Percentiles rank a stretch among this genome's conserved stretches.
Conservation (phyloP, 2,888 invertebrate genomes). For the Yponomeuta plumbellus region DNA sequence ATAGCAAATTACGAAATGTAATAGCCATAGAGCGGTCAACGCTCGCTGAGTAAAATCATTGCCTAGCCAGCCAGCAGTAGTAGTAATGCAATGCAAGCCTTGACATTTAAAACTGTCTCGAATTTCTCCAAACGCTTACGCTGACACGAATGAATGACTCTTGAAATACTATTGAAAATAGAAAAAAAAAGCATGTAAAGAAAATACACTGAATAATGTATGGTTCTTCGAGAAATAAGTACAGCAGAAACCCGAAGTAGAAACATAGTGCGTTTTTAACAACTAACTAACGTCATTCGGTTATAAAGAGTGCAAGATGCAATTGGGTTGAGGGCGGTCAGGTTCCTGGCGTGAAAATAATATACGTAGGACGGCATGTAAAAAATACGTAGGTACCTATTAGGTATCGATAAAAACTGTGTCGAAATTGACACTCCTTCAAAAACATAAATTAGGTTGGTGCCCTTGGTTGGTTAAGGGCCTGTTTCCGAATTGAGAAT, state of each 20-base stretch:
- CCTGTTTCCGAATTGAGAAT: too few relatives aligned
- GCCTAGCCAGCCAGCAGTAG: slow-evolving; percentile 12
- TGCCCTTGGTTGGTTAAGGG: too few relatives aligned
- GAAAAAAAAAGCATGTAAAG: background rate
- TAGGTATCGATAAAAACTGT: background rate
- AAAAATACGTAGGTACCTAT: too few relatives aligned
- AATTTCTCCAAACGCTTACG: background rate
- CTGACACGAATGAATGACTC: background rate
- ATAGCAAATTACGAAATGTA: slow-evolving; percentile 7
- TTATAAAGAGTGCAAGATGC: slow-evolving; percentile 6
- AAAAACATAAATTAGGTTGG: background rate
- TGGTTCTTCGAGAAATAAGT: background rate
- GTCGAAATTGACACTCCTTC: background rate
- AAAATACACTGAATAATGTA: background rate
- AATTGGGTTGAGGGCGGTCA: slow-evolving; percentile 14
- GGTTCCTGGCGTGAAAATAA: slow-evolving; percentile 13
- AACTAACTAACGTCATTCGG: slow-evolving; percentile 1
- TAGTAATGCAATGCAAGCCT: slow-evolving; percentile 40
- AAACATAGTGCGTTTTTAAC: background rate
- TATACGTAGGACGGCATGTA: background rate
- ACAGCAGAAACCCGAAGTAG: background rate
- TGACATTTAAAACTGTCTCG: slow-evolving; percentile 35
- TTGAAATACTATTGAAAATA: background rate
- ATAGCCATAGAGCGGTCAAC: background rate
- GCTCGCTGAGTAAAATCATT: background rate